Base-by-base conservation (phyloP, 2,888 invertebrate species). In the Lasioglossum lativentre region DNA sequence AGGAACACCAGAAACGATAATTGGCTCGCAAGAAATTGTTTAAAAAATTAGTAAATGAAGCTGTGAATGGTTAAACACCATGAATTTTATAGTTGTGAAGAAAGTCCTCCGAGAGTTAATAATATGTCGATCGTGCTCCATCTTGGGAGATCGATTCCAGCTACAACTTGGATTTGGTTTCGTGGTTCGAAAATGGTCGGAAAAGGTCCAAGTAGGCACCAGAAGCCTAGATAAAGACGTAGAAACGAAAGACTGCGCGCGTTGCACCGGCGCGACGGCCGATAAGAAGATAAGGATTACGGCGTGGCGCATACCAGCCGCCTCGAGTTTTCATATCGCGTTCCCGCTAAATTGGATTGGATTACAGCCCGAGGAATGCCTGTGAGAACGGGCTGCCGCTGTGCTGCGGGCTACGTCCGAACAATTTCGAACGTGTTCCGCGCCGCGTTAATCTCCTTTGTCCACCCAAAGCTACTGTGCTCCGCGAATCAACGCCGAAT, bases 321-420 rank as follows among this genome's bases (percentile, higher is more conserved):
- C 84, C 87, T 88, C 88, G 87, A 85, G 90, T 90, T 88, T 88
- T 90, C 82, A 38, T 82, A 84, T 89, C 87, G 59, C 83, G 71
- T 88, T 78, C 59, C 83, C 56, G 34, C 27, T 70, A 78, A 78
- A 80, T 74, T 81, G 82, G 84, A 84, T 90, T 83, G 72, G 80
- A 85, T 90, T 90, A 87, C 90, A 38, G 34, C 30, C 68, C 47
- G 52, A n/a, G 74, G 77, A 83, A 90, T 83, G 83, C 80, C 68
- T 77, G 78, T 82, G 87, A 83, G 88, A 85, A 90, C 78, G 38
- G 47, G 45, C 56, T 47, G 30, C 45, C 56, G 16, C 34, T 30
- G 59, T 23, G 52, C 30, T 30, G 59, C 59, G 30, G 42, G 6
- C 19, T 23, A 66, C 34, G 59, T 59, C 71, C 63, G 70, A 70